Evolutionary conservation across 2,888 invertebrate genomes (phyloP).

Genomic region (Calameuta pallipes): DNA sequence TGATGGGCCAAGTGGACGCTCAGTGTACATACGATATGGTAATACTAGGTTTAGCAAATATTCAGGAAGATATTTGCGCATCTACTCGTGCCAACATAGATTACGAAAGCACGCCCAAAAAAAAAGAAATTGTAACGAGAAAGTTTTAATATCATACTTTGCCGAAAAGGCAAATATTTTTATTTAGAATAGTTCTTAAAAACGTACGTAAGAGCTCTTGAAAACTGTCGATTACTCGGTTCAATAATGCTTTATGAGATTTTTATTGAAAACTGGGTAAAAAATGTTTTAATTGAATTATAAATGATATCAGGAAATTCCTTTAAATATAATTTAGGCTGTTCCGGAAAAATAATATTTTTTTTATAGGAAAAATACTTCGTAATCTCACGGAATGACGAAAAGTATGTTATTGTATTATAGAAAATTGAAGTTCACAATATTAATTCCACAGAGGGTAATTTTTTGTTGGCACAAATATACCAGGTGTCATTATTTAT

Average conservation of each 20-base stretch:
- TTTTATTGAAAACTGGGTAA: too few species aligned
- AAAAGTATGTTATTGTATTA: neutral
- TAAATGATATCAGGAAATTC: neutral
- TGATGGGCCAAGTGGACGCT: conserved; percentile 51
- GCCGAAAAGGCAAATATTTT: neutral
- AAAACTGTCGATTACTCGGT: too few species aligned
- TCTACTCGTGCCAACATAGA: conserved; percentile 18
- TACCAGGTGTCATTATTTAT: neutral
- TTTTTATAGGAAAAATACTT: neutral
- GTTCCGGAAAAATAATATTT: neutral
- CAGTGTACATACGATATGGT: conserved; percentile 55
- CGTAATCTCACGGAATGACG: too few species aligned
- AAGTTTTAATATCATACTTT: neutral
- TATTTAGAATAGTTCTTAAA: neutral
- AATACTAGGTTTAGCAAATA: conserved; percentile 39
- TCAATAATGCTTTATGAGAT: too few species aligned
- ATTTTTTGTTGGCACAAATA: too few species aligned
- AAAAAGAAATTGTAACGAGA: neutral
- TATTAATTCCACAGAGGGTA: neutral
- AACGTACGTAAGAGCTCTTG: too few species aligned
- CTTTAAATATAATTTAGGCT: neutral
- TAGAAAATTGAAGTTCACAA: neutral
- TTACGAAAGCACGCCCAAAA: conserved; percentile 18
- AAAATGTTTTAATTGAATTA: neutral
- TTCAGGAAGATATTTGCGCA: conserved; percentile 1